phyloP scores from a whole-genome alignment of 2,888 invertebrate species.

The Cephalotes varians region DNA sequence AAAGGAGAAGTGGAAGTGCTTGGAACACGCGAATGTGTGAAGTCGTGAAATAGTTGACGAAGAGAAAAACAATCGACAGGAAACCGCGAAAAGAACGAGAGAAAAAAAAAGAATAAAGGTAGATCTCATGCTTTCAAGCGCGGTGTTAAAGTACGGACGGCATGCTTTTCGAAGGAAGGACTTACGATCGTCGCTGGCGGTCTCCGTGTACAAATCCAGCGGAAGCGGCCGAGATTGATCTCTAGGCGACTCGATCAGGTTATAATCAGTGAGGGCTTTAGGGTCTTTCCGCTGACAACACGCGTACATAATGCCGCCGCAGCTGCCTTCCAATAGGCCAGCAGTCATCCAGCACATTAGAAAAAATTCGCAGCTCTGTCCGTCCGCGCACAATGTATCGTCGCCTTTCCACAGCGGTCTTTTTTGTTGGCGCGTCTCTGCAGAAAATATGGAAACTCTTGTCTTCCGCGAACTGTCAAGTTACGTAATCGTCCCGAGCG shows the following conservation, averaged over 20 bases:
- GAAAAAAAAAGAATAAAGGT: neutral
- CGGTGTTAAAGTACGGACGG: slow-evolving; percentile 61
- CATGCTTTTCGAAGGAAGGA: slow-evolving; percentile 84
- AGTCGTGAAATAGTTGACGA: neutral
- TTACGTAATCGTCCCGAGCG: slow-evolving; percentile 24
- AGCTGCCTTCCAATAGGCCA: slow-evolving; percentile 94
- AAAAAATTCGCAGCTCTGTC: slow-evolving; percentile 96
- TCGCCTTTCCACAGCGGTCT: slow-evolving; percentile 85
- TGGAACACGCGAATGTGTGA: neutral
- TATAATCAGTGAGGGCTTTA: slow-evolving; percentile 83
- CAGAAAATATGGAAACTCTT: slow-evolving; percentile 76
- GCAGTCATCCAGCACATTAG: slow-evolving; percentile 96
- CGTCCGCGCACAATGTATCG: slow-evolving; percentile 89
- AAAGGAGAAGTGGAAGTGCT: slow-evolving; percentile 3
- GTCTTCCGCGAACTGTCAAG: slow-evolving; percentile 51
- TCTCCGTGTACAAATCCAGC: slow-evolving; percentile 87
- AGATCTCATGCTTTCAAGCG: slow-evolving; percentile 44
- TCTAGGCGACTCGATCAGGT: slow-evolving; percentile 83
- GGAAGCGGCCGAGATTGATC: slow-evolving; percentile 82
- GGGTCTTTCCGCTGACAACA: slow-evolving; percentile 91
- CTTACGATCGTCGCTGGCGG: slow-evolving; percentile 88
- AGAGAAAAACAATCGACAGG: neutral
- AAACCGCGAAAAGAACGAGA: neutral
- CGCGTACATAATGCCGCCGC: slow-evolving; percentile 93
- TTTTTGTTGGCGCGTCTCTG: slow-evolving; percentile 84